Conservation (phyloP, 1,140 invertebrate species). For the Platorchestia sp. region DNA sequence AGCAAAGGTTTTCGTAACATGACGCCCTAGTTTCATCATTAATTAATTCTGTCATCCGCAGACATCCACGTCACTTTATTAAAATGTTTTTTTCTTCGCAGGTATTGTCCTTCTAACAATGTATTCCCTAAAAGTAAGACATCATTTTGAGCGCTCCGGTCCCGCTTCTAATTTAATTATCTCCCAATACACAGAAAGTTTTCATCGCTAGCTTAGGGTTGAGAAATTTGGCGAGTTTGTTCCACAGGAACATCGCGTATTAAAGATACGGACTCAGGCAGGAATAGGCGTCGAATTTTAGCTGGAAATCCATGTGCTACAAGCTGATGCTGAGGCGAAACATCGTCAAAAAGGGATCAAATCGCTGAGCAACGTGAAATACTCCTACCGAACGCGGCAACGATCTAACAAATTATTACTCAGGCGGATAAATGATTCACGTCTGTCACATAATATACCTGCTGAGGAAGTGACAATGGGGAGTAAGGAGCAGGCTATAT, state of each 20-base stretch:
- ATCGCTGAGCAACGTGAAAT: not conserved
- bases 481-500: not conserved
- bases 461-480: not conserved
- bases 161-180: conserved; percentile 39
- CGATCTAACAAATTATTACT: not conserved
- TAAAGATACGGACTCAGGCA: not conserved
- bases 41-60: conserved; percentile 42
- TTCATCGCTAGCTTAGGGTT: conserved; percentile 16
- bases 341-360: not conserved
- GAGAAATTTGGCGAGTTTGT: conserved; percentile 13
- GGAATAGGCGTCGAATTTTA: not conserved
- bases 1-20: conserved; percentile 9
- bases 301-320: not conserved
- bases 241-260: not conserved
- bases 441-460: not conserved
- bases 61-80: not conserved
- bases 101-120: conserved; percentile 43
- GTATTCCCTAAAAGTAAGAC: conserved; percentile 45
- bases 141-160: conserved; percentile 38
- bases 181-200: conserved; percentile 40
- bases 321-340: not conserved
- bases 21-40: conserved; percentile 49
- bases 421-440: not conserved
- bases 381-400: not conserved
- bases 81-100: conserved; percentile 33